These are phyloP conservation scores for Hyposoter dolosus DNA, from an alignment of 2,888 invertebrate genomes.

Conservation along the genomic window DNA sequence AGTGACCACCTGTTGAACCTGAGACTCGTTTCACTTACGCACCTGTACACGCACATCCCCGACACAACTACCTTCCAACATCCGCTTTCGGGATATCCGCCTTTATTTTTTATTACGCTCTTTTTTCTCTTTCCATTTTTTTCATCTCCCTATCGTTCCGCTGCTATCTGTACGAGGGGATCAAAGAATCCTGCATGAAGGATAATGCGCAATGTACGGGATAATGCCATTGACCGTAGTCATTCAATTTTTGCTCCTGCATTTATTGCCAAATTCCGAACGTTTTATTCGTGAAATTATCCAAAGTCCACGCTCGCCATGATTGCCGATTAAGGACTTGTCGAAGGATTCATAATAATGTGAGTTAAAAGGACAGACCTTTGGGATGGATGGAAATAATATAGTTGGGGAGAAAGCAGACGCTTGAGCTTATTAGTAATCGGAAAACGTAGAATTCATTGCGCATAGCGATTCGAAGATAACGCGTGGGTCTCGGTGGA, in stretches of 20 bases:
- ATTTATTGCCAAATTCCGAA: no score
- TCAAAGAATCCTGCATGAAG: background rate
- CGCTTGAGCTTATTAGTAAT: conserved; percentile 81
- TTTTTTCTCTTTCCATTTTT: conserved; percentile 22
- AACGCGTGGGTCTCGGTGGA: conserved; percentile 73
- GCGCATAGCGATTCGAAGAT: conserved; percentile 83
- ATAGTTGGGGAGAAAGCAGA: conserved; percentile 15
- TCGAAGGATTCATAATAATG: background rate
- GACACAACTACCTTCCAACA: conserved; percentile 61
- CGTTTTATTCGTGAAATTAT: background rate
- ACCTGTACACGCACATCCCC: conserved; percentile 83
- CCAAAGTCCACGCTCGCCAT: no score
- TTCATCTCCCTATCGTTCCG: conserved; percentile 40
- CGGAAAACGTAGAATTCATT: conserved; percentile 81
- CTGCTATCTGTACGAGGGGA: conserved; percentile 32
- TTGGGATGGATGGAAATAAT: conserved; percentile 2
- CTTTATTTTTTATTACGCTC: conserved; percentile 68
- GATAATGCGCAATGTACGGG: background rate
- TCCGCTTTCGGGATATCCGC: conserved; percentile 79
- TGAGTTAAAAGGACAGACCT: background rate
- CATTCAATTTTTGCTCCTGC: background rate
- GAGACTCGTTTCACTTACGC: conserved; percentile 75
- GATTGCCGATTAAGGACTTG: background rate
- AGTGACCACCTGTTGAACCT: conserved; percentile 84
- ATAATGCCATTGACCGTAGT: conserved; percentile 2